Evolutionary conservation across 2,113 vertebrate genomes (phyloP).

Genomic region (Macroglossus sobrinus): DNA sequence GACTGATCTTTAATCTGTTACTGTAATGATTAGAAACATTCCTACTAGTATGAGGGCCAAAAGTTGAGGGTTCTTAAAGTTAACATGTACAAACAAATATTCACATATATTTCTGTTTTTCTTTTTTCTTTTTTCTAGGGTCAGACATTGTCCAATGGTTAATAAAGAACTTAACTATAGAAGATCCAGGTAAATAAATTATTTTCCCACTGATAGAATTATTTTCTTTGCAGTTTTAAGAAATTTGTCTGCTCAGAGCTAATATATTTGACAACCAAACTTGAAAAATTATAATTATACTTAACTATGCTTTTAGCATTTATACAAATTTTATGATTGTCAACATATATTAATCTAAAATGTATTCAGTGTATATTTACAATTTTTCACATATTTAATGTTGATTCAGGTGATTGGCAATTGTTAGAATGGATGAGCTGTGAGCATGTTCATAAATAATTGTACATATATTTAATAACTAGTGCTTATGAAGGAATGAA

Average conservation of each 20-base stretch:
- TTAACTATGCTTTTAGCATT: neutral
- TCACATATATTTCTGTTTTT: conserved; percentile 72
- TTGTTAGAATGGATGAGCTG: neutral
- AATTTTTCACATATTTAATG: neutral
- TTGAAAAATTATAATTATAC: neutral
- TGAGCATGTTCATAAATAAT: neutral
- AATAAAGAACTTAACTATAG: conserved; percentile 96
- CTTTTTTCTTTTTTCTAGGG: conserved; percentile 83
- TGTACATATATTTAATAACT: neutral
- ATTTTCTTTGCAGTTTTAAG: conserved; percentile 26
- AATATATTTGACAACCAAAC: neutral
- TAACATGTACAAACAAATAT: neutral
- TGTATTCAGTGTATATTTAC: neutral
- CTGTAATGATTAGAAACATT: neutral
- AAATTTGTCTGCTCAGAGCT: neutral
- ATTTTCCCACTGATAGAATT: conserved; percentile 43
- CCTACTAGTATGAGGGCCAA: neutral
- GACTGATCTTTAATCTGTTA: neutral
- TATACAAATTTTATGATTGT: neutral
- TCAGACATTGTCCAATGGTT: conserved; percentile 99
- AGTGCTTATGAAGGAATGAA: neutral
- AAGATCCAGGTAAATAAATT: conserved; percentile 94
- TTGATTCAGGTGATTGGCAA: neutral
- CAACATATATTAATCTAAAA: neutral
- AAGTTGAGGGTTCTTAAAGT: neutral